Evolutionary conservation across 2,797 vertebrate genomes (phyloP).

Genomic region (Lophotriccus pileatus): DNA sequence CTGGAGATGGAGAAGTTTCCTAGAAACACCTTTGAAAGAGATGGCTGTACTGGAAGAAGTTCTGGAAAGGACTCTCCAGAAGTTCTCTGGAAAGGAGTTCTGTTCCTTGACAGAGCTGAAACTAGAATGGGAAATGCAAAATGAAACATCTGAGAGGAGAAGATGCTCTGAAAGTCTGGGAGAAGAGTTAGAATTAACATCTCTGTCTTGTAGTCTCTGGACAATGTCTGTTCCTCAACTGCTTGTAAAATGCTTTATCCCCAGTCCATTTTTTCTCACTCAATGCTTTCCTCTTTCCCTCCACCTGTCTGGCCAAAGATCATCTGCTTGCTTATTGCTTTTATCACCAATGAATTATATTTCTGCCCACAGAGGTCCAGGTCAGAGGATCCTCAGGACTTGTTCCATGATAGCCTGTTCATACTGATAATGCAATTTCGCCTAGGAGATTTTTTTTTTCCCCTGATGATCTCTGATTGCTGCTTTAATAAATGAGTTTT

Average conservation of each 20-base stretch:
- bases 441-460: neutral
- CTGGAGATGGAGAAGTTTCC: neutral
- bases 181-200: neutral
- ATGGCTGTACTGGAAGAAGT: neutral
- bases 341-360: neutral
- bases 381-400: neutral
- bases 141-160: neutral
- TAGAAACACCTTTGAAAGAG: neutral
- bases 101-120: neutral
- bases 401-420: neutral
- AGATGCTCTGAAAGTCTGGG: neutral
- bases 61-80: neutral
- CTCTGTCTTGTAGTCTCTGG: neutral
- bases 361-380: neutral
- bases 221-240: neutral
- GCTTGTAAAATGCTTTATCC: neutral
- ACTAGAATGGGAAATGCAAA: neutral
- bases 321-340: constrained; percentile 5
- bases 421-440: neutral
- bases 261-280: neutral
- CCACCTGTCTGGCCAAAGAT: neutral
- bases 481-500: neutral
- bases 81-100: neutral
- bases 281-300: neutral
- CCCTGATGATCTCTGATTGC: neutral